Base-by-base conservation (phyloP, 2,888 invertebrate genomes). In the Caenorhabditis uteleia region DNA sequence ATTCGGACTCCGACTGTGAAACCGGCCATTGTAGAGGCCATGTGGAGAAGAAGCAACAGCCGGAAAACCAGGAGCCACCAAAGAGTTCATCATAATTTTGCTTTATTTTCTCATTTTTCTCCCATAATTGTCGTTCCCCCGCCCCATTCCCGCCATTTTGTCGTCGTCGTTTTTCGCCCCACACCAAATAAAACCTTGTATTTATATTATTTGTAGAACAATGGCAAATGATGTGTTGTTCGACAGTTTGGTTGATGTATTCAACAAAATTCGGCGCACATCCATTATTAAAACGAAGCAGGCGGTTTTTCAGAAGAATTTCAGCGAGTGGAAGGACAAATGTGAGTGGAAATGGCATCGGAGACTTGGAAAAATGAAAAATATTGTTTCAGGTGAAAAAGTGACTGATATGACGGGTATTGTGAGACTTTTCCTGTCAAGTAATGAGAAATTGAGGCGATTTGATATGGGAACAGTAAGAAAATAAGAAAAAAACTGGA, bases 361-460 rank as follows among this genome's bases (percentile, higher is more conserved):
- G n/a, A n/a, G n/a, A 46, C 36, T 29, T 3, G 18, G 20, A 10
- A 43, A 25, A 20, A n/a, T 38, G 16, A 14, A 23, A n/a, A 26
- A 18, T 14, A 27, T 48, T 31, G n/a, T 51, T 51, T 23, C 25
- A 56, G 56, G 56, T 23, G 16, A 36, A 25, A 27, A 26, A 16
- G 42, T 42, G 1, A n/a, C 46, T 7, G 61, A 61, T 36, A 61
- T 50, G 36, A 29, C 16, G 0, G 26, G 18, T 3, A 51, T 69
- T 21, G 27, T 66, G 10, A 61, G 70, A 5, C 57, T 82, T 70
- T 89, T 94, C 93, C 87, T 93, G 89, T 85, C 94, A 93, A 93
- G 94, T 93, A 87, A 93, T 29, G 66, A 70, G 27, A 44, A 53
- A 20, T 23, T 29, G 0, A 47, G 66, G 18, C 64, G 57, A 40